These are phyloP conservation scores for Staurois parvus DNA, from an alignment of 2,797 vertebrate genomes.

Conservation along the genomic window DNA sequence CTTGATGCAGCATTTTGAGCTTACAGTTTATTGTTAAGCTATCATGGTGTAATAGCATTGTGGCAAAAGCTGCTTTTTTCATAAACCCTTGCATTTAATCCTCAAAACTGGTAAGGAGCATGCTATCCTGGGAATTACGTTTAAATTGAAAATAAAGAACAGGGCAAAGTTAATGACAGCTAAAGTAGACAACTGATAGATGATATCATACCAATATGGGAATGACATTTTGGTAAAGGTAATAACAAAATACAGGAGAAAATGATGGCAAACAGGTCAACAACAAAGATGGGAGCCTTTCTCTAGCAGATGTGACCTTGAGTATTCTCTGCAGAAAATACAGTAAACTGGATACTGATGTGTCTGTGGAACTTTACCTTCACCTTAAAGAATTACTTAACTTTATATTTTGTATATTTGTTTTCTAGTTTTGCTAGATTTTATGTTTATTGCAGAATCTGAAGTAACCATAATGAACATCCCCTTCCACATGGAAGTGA, in stretches of 20 bases:
- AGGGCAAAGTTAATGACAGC: constrained; percentile 77
- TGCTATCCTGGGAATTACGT: constrained; percentile 79
- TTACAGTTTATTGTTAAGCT: constrained; percentile 80
- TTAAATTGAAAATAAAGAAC: constrained; percentile 80
- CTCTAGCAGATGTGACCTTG: constrained; percentile 62
- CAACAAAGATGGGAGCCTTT: constrained; percentile 56
- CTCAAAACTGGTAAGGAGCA: constrained; percentile 73
- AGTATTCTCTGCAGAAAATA: constrained; percentile 59
- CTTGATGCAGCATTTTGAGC: constrained; percentile 73
- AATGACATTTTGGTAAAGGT: constrained; percentile 67
- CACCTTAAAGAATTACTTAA: too few relatives aligned
- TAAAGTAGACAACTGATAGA: constrained; percentile 70
- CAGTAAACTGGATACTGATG: constrained; percentile 56
- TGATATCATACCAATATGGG: constrained; percentile 67
- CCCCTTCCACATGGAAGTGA: too few relatives aligned
- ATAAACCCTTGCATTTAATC: constrained; percentile 83
- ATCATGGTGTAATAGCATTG: constrained; percentile 81
- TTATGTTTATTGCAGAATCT: too few relatives aligned
- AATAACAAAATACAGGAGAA: constrained; percentile 62
- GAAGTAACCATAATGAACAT: too few relatives aligned
- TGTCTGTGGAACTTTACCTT: background rate
- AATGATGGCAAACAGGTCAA: constrained; percentile 60
- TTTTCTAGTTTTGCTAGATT: too few relatives aligned
- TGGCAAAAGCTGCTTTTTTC: constrained; percentile 79
- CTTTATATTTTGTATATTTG: too few relatives aligned